Evolutionary conservation across 2,888 invertebrate genomes (phyloP), one percentile per base, ranked within the genome.

Genomic region (Cryptus viduatorius): DNA sequence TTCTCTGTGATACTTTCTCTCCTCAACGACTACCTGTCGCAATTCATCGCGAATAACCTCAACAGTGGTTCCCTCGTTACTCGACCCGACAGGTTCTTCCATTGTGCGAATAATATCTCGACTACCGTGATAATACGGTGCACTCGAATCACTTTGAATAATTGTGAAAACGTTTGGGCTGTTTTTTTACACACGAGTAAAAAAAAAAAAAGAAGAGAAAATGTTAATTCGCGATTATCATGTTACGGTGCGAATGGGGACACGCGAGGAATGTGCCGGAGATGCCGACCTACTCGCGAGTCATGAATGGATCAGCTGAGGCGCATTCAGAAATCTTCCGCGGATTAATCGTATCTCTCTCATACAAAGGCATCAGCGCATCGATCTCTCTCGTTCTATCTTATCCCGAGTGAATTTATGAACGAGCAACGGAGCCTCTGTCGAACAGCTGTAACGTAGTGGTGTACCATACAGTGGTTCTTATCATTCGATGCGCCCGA

Each of bases 1-100:
- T 10, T 69, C 76, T 10, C 93, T 90, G 48, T 87, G 79, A 31
- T 86, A 69, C 72, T 89, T 92, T 80, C 93, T 89, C n/a, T 89
- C 89, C 0, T 65, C 61, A 7, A 69, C 75, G 12, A 86, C 69
- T 37, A 84, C 59, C 61, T 89, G 89, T 29, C 92, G 87, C 7
- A 91, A 68, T 82, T 86, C 86, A 48, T 89, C 88, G 7, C 93
- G 90, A 12, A 87, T 87, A 87, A 86, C 84, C 87, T 87, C 87
- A 56, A 87, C 48, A 1, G 67, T n/a, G 0, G 29, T 69, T 75
- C 68, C 73, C 10, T 44, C 68, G 31, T 31, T 79, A 44, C 48
- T 19, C 12, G 16, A 29, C 19, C 29, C 19, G 5, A n/a, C 8
- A 16, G 44, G 14, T 44, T 37, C 61, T 37, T 48, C 46, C 61